Evolutionary conservation across 2,797 vertebrate species (phyloP).

Genomic region (Halcyon chelicuti): DNA sequence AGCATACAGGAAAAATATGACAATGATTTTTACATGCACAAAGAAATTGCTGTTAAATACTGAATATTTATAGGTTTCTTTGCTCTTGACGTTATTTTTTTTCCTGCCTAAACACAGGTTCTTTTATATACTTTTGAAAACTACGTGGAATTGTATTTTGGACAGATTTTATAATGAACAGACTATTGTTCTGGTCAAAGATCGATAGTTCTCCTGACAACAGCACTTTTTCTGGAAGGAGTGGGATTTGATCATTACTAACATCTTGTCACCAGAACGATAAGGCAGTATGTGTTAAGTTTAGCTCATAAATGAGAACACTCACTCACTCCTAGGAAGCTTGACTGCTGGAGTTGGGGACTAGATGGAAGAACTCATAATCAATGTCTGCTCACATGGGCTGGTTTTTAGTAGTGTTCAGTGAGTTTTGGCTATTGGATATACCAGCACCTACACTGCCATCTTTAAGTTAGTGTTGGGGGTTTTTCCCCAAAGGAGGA

Average conservation of each 20-base stretch:
- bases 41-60: background rate
- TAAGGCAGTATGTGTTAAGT: background rate
- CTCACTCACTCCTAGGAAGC: background rate
- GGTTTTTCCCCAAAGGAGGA: rapidly evolving
- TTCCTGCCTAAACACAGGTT: background rate
- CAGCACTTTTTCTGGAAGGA: background rate
- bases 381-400: background rate
- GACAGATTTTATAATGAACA: background rate
- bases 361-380: background rate
- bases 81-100: background rate
- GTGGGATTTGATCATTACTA: background rate
- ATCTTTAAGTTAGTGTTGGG: background rate
- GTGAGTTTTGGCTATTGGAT: background rate
- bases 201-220: background rate
- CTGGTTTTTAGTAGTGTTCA: background rate
- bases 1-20: background rate
- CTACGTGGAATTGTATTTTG: background rate
- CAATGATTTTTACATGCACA: background rate
- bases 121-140: background rate
- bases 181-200: background rate
- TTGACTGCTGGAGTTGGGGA: background rate
- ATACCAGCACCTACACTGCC: background rate
- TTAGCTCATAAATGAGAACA: background rate
- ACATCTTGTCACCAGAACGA: background rate
- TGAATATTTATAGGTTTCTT: background rate